These are phyloP conservation scores for Mycetomoellerius zeteki DNA, from an alignment of 1,140 invertebrate genomes.

Conservation along the genomic window DNA sequence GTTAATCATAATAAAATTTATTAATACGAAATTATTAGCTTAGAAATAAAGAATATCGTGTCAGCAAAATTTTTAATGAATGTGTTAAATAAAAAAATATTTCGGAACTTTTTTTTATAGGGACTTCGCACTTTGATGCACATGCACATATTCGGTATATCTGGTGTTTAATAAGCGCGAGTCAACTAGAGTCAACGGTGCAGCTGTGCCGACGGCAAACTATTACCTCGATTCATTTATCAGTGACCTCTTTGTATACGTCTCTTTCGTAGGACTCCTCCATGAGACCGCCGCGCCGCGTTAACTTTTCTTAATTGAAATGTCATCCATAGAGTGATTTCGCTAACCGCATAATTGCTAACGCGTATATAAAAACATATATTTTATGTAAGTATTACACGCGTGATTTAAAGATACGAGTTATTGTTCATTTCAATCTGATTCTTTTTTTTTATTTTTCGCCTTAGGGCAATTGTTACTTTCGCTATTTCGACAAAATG, in stretches of 20 bases:
- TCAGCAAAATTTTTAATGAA: background rate
- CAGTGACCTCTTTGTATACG: slow-evolving; percentile 54
- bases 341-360: background rate
- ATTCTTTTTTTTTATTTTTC: background rate
- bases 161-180: slow-evolving; percentile 74
- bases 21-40: background rate
- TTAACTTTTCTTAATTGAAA: slow-evolving; percentile 77
- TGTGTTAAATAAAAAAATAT: background rate
- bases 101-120: background rate
- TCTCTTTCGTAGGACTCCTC: slow-evolving; percentile 45
- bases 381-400: background rate
- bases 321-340: slow-evolving; percentile 23
- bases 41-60: background rate
- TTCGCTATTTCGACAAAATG: slow-evolving; percentile 23
- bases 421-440: slow-evolving; percentile 5
- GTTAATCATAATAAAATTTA: background rate
- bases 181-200: slow-evolving; percentile 78
- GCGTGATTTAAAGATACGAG: background rate
- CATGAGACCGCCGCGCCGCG: background rate
- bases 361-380: background rate
- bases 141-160: slow-evolving; percentile 37
- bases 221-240: slow-evolving; percentile 77
- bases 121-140: background rate
- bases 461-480: background rate
- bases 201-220: slow-evolving; percentile 70